Base-by-base conservation (phyloP, 2,113 vertebrate species). In the Onychorhynchus coronatus region DNA sequence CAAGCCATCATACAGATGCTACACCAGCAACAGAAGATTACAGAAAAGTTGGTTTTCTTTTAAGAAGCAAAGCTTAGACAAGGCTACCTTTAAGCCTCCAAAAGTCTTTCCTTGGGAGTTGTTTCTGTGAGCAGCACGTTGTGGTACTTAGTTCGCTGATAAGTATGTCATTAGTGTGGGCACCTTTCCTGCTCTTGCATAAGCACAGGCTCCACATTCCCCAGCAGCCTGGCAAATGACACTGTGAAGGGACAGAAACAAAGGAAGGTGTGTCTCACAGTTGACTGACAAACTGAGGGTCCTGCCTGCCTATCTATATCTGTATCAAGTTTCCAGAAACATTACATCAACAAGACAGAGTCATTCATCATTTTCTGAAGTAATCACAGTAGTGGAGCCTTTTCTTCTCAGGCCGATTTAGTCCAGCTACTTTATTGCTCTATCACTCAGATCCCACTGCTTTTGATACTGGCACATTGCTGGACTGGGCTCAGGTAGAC, bases 141-240 rank as follows among this genome's bases (percentile, higher is more conserved):
- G n/a, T 16, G n/a, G 9, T 23, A 12, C 37, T 83, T 44, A 28
- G 22, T 31, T 88, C 21, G 19, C 44, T 9, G 8, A 9, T 24
- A 63, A 65, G 20, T 11, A 14, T 0, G 0, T 44, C 44, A 35
- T 74, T 41, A 83, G 9, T 0, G 0, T 5, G 12, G 74, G 8
- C 44, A 88, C 21, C 35, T 70, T 63, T 53, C 25, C 6, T 0
- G 0, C 30, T 30, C 42, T 42, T 65, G 17, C 59, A 49, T 23
- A 19, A 70, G 33, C 0, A 0, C 53, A 37, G 46, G 15, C 41
- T 50, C 65, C 65, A 6, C 7, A 0, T 21, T 63, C 20, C 42
- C 18, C 39, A 73, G 53, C 14, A 67, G 44, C 28, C 49, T 65
- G 53, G n/a, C 2, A 5, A 79, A 35, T 0, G 3, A 33, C 24